Percentiles rank a stretch among this genome's conserved stretches.
phyloP scores from a whole-genome alignment of 2,888 invertebrate species.

The Siphonodentalium dalli region DNA sequence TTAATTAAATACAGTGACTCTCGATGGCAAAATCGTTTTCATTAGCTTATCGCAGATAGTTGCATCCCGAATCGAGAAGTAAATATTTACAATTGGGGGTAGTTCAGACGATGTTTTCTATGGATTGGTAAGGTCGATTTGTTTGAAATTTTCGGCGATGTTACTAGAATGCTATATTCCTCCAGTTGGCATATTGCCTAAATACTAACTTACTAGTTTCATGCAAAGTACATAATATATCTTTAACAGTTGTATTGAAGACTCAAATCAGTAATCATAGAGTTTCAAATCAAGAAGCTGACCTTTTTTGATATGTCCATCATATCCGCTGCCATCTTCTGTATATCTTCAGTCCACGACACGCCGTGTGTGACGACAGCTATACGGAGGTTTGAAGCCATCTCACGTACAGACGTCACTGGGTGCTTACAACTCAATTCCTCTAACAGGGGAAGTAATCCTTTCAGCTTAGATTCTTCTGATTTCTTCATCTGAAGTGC shows the following conservation, averaged over 20 bases:
- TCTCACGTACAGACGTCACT: slow-evolving; percentile 47
- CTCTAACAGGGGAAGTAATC: slow-evolving; percentile 53
- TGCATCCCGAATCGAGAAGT: no score
- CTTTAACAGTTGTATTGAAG: neutral
- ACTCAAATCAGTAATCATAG: neutral
- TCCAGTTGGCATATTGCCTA: no score
- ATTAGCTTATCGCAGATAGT: no score
- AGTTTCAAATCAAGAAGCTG: neutral
- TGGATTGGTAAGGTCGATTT: no score
- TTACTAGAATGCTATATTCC: no score
- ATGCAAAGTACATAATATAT: no score
- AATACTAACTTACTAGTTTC: no score
- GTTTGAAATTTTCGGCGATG: no score
- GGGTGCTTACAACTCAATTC: slow-evolving; percentile 40
- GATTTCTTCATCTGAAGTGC: slow-evolving; percentile 41
- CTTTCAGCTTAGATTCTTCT: slow-evolving; percentile 46
- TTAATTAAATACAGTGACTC: no score
- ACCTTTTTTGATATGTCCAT: neutral
- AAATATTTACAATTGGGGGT: no score
- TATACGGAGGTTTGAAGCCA: slow-evolving; percentile 60
- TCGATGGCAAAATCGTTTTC: no score
- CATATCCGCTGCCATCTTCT: slow-evolving; percentile 12
- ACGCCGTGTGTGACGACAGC: slow-evolving; percentile 62
- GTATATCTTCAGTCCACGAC: slow-evolving; percentile 46
- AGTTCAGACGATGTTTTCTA: no score